Conservation (phyloP, 2,113 vertebrate species). For the Centropristis striata region DNA sequence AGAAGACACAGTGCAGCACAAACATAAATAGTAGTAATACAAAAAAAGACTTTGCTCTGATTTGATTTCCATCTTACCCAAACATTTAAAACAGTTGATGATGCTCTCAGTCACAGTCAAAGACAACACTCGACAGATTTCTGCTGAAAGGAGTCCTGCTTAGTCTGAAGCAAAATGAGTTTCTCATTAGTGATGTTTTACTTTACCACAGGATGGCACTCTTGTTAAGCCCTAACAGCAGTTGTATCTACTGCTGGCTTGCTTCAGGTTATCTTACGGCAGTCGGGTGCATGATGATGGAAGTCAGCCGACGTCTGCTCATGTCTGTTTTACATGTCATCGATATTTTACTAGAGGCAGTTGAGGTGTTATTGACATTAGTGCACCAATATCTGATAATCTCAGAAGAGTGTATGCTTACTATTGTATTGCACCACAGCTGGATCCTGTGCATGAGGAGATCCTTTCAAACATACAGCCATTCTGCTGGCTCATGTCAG, state of each 20-base stretch:
- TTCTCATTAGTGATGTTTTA: constrained; percentile 56
- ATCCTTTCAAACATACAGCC: background rate
- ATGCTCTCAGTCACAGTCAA: background rate
- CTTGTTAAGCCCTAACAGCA: constrained; percentile 71
- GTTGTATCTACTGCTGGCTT: background rate
- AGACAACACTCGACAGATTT: background rate
- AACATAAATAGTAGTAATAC: background rate
- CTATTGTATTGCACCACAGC: background rate
- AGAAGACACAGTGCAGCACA: background rate
- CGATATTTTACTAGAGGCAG: background rate
- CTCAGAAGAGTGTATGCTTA: background rate
- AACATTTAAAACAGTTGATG: background rate
- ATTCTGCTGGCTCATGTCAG: background rate
- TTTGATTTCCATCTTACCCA: background rate
- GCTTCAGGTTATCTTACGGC: constrained; percentile 11
- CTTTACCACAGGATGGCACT: constrained; percentile 85
- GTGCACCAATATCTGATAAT: background rate
- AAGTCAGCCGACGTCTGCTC: background rate
- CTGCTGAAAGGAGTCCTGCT: background rate
- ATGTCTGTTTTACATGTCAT: background rate
- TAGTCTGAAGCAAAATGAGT: background rate
- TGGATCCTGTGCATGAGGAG: no score
- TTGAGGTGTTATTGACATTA: background rate
- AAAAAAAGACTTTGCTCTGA: background rate
- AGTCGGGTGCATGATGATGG: background rate